Percentiles rank a stretch among this genome's conserved stretches.
Evolutionary conservation across 2,797 vertebrate species (phyloP).

Genomic region (Prionace glauca): DNA sequence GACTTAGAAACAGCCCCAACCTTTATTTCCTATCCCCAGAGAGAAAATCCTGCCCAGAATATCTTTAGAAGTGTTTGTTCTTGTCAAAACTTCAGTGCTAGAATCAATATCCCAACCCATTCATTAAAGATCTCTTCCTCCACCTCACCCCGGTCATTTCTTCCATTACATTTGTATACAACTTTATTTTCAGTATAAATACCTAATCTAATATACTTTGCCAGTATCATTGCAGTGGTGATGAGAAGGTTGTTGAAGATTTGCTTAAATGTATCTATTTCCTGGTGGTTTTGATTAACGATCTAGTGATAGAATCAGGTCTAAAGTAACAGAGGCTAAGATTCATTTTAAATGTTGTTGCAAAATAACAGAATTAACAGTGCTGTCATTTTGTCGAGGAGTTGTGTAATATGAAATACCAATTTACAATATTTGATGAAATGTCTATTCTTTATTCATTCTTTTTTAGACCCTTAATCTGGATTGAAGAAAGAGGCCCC

Average conservation of each 20-base stretch:
- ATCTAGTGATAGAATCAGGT: neutral
- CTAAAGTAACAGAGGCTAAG: neutral
- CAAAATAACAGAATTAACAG: neutral
- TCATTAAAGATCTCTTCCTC: neutral
- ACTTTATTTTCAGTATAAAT: neutral
- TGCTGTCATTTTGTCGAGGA: neutral
- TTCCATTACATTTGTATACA: neutral
- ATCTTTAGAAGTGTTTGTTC: neutral
- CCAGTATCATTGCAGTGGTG: neutral
- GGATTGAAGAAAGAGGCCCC: conserved; percentile 82
- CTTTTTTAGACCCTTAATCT: conserved; percentile 67
- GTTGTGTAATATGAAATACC: neutral
- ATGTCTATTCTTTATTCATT: conserved; percentile 40
- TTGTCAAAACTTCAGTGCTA: neutral
- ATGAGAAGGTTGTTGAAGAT: neutral
- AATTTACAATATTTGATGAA: conserved; percentile 34
- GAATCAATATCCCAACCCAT: neutral
- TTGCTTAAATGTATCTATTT: neutral
- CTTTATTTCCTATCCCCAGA: too few relatives aligned
- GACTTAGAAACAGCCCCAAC: too few relatives aligned
- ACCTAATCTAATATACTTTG: neutral
- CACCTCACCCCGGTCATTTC: neutral
- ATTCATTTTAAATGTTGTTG: neutral
- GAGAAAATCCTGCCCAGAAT: neutral
- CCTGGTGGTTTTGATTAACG: neutral